These are phyloP conservation scores for Rafetus swinhoei DNA, from an alignment of 2,113 vertebrate species.

Conservation along the genomic window DNA sequence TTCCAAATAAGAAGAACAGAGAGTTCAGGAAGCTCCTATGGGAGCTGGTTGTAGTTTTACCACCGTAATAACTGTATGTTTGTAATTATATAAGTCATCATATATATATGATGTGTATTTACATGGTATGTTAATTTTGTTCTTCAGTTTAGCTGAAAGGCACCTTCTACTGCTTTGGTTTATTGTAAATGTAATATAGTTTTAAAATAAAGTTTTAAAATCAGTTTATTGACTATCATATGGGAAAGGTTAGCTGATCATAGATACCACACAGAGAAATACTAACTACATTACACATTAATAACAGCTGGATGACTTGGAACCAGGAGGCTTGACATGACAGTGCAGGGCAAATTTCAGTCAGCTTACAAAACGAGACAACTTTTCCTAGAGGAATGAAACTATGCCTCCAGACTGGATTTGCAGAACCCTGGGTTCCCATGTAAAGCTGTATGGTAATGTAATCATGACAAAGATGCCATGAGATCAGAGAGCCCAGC, in stretches of 20 bases:
- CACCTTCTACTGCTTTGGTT: neutral
- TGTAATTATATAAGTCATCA: constrained; percentile 25
- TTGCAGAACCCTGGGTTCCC: constrained; percentile 47
- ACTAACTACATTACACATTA: constrained; percentile 61
- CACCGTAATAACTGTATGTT: neutral
- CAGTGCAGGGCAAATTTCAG: constrained; percentile 51
- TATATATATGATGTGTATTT: neutral
- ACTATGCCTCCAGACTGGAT: constrained; percentile 49
- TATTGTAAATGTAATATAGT: neutral
- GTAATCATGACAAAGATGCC: constrained; percentile 62
- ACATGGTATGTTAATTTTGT: neutral
- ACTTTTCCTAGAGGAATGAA: constrained; percentile 48
- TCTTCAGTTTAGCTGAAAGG: neutral
- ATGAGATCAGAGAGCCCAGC: constrained; percentile 41
- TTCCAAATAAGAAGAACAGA: neutral
- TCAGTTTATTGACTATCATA: neutral
- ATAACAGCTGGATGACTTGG: constrained; percentile 54
- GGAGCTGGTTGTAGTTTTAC: neutral
- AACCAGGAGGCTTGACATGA: constrained; percentile 61
- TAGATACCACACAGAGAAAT: constrained; percentile 18
- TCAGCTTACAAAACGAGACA: constrained; percentile 52
- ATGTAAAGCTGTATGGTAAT: constrained; percentile 15
- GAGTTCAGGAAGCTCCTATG: neutral
- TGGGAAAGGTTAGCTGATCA: constrained; percentile 8
- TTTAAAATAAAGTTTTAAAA: neutral